Evolutionary conservation across 2,888 invertebrate species (phyloP), one percentile per base, ranked within the genome.

Genomic region (Tachina fera): DNA sequence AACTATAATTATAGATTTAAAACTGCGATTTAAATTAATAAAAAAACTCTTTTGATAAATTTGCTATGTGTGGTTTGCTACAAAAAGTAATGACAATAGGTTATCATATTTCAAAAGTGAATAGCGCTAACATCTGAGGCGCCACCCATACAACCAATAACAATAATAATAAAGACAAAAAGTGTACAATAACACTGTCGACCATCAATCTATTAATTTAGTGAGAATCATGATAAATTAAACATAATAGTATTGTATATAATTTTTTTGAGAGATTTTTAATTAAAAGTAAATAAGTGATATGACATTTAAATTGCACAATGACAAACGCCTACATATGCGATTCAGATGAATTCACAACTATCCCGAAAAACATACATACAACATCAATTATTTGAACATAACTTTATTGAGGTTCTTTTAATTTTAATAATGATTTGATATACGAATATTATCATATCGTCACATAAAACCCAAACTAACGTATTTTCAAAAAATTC

Each of bases 241-340:
- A 65, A 49, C 43, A 71, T 71, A 70, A 70, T 74, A 51, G 53
- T 71, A 56, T 67, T 19, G 31, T 68, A 19, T 76, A 16, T 56
- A 22, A 5, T 31, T 39, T 65, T 43, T 47, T n/a, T 14, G 14
- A 47, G 9, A 22, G 14, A 19, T 47, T 78, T 60, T 49, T 9
- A 78, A 67, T 65, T 67, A n/a, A 39, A 82, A 75, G 58, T 75
- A 70, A 82, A 78, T 63, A 63, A 75, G 74, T 77, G 76, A 77
- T 58, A 67, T 67, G 67, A 77, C 67, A 58, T 77, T 67, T 58
- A 58, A 58, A 49, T 19, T 3, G 11, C 56, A 8, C 8, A 72
- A 71, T 39, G 51, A 67, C 65, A 53, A 65, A 47, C n/a, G 4
- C 31, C 3, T 22, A 47, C 31, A 1, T 19, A 56, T 10, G 19